A percentile compares a stretch with the other conserved stretches of the same genome.
These are phyloP conservation scores for Agrilus mali DNA, from an alignment of 2,888 invertebrate genomes.

Conservation along the genomic window DNA sequence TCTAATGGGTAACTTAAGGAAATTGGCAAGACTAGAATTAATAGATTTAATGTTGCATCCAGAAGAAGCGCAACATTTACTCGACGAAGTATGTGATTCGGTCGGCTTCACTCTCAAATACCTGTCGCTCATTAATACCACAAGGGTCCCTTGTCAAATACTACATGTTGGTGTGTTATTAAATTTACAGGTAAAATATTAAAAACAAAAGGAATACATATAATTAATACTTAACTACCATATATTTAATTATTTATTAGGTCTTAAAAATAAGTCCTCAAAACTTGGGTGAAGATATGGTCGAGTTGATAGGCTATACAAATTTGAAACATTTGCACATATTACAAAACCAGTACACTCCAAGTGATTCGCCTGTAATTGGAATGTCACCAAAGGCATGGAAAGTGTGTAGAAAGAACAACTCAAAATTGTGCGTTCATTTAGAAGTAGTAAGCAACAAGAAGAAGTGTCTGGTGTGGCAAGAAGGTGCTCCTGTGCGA, in stretches of 20 bases:
- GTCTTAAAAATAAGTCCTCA: slow-evolving; percentile 55
- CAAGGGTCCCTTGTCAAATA: slow-evolving; percentile 53
- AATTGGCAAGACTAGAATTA: slow-evolving; percentile 51
- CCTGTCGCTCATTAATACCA: slow-evolving; percentile 61
- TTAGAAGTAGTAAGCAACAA: slow-evolving; percentile 49
- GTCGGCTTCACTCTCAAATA: slow-evolving; percentile 49
- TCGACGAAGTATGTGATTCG: slow-evolving; percentile 57
- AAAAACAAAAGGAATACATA: slow-evolving; percentile 1
- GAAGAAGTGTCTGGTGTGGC: slow-evolving; percentile 50
- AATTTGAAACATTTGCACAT: slow-evolving; percentile 55
- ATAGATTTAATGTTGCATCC: slow-evolving; percentile 64
- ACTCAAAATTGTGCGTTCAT: slow-evolving; percentile 52
- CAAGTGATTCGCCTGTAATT: slow-evolving; percentile 38
- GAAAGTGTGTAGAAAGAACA: slow-evolving; percentile 39
- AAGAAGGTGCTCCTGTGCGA: slow-evolving; percentile 55
- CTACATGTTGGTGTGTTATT: slow-evolving; percentile 65
- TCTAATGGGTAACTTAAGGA: slow-evolving; percentile 51
- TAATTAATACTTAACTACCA: not conserved
- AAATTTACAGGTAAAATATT: slow-evolving; percentile 46
- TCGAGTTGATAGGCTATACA: slow-evolving; percentile 53
- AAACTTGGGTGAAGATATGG: slow-evolving; percentile 60
- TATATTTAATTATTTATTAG: slow-evolving; percentile 28
- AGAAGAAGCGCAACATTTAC: slow-evolving; percentile 52
- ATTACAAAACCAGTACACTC: slow-evolving; percentile 58
- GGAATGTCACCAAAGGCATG: slow-evolving; percentile 37